Base-by-base conservation (phyloP, 1,140 invertebrate genomes). In the Cryptotermes secundus region DNA sequence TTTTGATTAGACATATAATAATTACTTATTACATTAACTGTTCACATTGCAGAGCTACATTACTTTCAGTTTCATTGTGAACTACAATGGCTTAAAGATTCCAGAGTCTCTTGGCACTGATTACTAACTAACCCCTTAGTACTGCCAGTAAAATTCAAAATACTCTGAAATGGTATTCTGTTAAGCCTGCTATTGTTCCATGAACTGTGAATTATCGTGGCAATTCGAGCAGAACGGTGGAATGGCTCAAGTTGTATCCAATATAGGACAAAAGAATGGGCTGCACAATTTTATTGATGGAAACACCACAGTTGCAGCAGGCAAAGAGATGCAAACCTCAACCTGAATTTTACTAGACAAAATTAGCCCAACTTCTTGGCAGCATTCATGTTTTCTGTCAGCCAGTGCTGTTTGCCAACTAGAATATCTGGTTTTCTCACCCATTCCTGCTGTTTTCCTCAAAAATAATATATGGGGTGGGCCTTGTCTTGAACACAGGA, bases 311-410 rank as follows among this genome's bases (percentile, higher is more conserved):
- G 59, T 26, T 72, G 59, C 59, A 72, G n/a, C n/a, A 38, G 59
- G n/a, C n/a, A 14, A 19, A 72, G 59, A n/a, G 59, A 72, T 72
- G 59, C 26, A 31, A 72, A 26, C 59, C 31, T 72, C 59, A 72
- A 72, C 59, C 59, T 72, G 59, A 72, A 72, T 72, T 72, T 72
- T n/a, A n/a, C 59, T 72, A n/a, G 59, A 72, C 59, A 72, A 26
- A 72, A 72, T 72, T 72, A 72, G 59, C 59, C 59, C 59, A 72
- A 31, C 26, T 72, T 72, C 59, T 72, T 72, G 59, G 59, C 59
- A 72, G 59, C 59, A 72, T 72, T 72, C 26, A 72, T n/a, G 59
- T 72, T 72, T 72, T 72, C 59, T 72, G 26, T 31, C 59, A 31
- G 59, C 59, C 59, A 72, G 59, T 72, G 59, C 14, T 72, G 59